Evolutionary conservation across 2,113 vertebrate species (phyloP).

Genomic region (Cynoglossus semilaevis): DNA sequence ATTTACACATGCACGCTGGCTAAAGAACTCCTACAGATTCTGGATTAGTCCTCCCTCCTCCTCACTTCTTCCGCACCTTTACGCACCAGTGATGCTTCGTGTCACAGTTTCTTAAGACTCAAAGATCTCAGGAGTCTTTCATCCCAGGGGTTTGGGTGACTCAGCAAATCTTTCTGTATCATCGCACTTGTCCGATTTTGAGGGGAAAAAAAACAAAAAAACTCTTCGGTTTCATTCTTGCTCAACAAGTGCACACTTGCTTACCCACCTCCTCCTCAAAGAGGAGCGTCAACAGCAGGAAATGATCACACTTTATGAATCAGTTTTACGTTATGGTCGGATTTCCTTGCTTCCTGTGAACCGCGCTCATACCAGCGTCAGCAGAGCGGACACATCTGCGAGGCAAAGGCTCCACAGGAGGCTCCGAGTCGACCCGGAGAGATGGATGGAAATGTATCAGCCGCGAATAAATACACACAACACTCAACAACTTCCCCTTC

Average conservation of each 20-base stretch:
- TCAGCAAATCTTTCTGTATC: slow-evolving; percentile 18
- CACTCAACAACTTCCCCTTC: slow-evolving; percentile 28
- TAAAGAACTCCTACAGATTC: slow-evolving; percentile 60
- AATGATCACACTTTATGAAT: slow-evolving; percentile 61
- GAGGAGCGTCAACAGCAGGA: slow-evolving; percentile 44
- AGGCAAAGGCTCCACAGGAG: slow-evolving; percentile 32
- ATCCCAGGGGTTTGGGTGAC: slow-evolving; percentile 37
- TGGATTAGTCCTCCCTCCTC: slow-evolving; percentile 67
- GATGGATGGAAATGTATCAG: slow-evolving; percentile 59
- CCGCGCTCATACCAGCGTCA: slow-evolving; percentile 37
- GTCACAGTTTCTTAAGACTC: slow-evolving; percentile 42
- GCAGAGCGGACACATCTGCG: slow-evolving; percentile 54
- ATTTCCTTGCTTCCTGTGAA: slow-evolving; percentile 60
- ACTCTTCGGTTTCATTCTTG: slow-evolving; percentile 5
- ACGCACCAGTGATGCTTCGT: slow-evolving; percentile 59
- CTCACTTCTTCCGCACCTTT: slow-evolving; percentile 51
- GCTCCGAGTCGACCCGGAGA: slow-evolving; percentile 31
- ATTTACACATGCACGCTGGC: slow-evolving; percentile 76
- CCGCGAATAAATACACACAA: slow-evolving; percentile 58
- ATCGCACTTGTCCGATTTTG: slow-evolving; percentile 1
- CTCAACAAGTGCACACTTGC: slow-evolving; percentile 44
- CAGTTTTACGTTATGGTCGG: slow-evolving; percentile 44
- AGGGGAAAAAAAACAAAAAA: too few species aligned
- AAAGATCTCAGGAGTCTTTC: slow-evolving; percentile 50
- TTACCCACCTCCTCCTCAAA: slow-evolving; percentile 15